Conservation (phyloP, 2,797 vertebrate genomes). For the Pristis pectinata region DNA sequence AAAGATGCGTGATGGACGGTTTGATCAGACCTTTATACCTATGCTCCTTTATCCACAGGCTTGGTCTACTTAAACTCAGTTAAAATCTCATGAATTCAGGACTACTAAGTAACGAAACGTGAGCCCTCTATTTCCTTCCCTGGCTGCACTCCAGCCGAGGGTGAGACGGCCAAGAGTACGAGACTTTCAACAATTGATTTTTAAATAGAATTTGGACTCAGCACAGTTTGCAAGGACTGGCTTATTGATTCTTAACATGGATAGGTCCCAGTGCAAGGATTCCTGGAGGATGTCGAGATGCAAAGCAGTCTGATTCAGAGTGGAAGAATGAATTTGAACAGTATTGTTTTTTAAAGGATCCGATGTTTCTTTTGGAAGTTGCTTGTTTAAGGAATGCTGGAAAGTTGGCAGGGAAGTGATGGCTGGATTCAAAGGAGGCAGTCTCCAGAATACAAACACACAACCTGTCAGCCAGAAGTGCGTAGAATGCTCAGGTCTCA, state of each 20-base stretch:
- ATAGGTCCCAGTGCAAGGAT: neutral
- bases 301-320: too few species aligned
- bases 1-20: neutral
- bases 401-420: neutral
- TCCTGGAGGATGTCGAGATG: neutral
- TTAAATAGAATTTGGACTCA: neutral
- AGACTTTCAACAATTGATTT: neutral
- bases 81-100: too few species aligned
- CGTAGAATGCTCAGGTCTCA: too few species aligned
- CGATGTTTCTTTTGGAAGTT: neutral
- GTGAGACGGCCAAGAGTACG: neutral
- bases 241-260: neutral
- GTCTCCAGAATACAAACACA: neutral
- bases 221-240: neutral
- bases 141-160: neutral
- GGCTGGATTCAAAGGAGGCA: neutral
- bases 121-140: neutral
- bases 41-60: too few species aligned
- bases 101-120: too few species aligned
- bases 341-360: neutral
- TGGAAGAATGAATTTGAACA: neutral
- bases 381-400: slow-evolving; percentile 3
- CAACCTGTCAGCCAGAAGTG: neutral
- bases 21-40: too few species aligned
- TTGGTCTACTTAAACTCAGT: too few species aligned